Base-by-base conservation (phyloP, 2,797 vertebrate genomes). In the Gymnopithys bicolor region DNA sequence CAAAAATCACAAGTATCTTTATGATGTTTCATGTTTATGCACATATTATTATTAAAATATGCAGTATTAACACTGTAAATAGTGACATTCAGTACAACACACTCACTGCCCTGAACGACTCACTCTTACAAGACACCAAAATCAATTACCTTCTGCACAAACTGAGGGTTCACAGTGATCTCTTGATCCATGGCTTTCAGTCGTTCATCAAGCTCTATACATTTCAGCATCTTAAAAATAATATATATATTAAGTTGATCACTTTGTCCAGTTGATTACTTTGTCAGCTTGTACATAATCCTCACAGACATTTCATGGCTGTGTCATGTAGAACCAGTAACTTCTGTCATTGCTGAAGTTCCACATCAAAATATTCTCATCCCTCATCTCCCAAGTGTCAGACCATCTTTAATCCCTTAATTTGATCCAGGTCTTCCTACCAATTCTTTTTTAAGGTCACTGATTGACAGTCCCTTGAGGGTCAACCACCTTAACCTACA, bases 121-220 rank as follows among this genome's bases (percentile, higher is more conserved):
- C 10, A 46, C 23, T 68, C 59, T 56, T 18, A 79, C 5, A 64
- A 73, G 37, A 53, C n/a, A 66, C 30, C 27, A 33, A 41, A 37
- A 88, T 53, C 74, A 58, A 84, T 97, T 97, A 99, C 99, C 99
- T 99, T 99, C 97, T 99, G 99, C 97, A 99, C 99, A 97, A 99
- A 99, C 96, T 99, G 99, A 87, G 99, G 99, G 96, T 99, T 99
- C 98, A 99, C 99, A 79, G 99, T 99, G 97, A 99, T 99, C 98
- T 99, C 99, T 97, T 99, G 99, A 98, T 99, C 99, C 99, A 99
- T 99, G 95, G 99, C 99, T 98, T 99, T 99, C 98, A 99, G 98
- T 97, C 99, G 99, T 96, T 99, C 99, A 87, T 99, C 99, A 95
- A 99, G 98, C 97, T 99, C 99, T 98, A 99, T 99, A 98, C 99